A percentile compares a stretch with the other conserved stretches of the same genome.
Conservation (phyloP, 2,888 invertebrate genomes). For the Mantis religiosa region DNA sequence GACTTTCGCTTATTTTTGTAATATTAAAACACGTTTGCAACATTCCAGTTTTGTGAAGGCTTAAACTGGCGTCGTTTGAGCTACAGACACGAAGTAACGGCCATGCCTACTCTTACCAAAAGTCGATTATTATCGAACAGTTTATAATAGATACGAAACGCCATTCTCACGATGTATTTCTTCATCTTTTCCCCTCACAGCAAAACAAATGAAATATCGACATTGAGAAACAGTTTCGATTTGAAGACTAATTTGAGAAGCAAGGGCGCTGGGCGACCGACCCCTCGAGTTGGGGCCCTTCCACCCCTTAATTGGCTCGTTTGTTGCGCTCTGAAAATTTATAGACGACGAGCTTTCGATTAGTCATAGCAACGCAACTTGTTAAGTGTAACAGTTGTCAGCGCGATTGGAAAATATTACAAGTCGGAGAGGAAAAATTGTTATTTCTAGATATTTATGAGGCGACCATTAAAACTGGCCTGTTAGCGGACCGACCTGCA, state of each 20-base stretch:
- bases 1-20: too few species aligned
- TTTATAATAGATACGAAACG: background rate
- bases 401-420: background rate
- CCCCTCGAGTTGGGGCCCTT: background rate
- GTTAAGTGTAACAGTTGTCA: background rate
- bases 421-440: background rate
- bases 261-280: background rate
- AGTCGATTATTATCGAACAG: background rate
- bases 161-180: background rate
- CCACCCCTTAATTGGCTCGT: background rate
- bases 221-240: background rate
- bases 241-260: background rate
- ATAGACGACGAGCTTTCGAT: background rate
- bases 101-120: too few species aligned
- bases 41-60: too few species aligned
- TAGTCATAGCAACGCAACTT: background rate
- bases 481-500: background rate
- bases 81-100: too few species aligned
- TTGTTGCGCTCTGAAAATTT: background rate
- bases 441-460: background rate
- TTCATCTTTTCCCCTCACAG: background rate
- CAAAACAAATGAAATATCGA: background rate
- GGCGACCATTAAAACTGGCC: background rate
- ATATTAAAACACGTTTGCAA: too few species aligned
- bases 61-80: too few species aligned